Evolutionary conservation across 2,113 vertebrate genomes (phyloP).

Genomic region (Acanthochromis polyacanthus): DNA sequence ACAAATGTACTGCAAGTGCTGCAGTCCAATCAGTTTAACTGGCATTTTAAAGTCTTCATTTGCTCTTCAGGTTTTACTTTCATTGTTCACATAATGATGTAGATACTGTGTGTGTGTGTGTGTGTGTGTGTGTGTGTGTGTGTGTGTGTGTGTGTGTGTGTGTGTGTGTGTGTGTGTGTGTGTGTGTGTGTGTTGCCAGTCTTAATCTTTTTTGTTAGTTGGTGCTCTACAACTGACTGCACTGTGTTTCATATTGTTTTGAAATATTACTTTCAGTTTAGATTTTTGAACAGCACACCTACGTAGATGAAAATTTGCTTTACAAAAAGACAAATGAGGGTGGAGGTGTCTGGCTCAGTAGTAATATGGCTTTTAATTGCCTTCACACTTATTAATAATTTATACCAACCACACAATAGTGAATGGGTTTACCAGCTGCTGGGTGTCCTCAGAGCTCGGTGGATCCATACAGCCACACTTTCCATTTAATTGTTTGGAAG

Average conservation of each 20-base stretch:
- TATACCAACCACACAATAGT: slow-evolving; percentile 21
- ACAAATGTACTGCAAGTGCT: too few relatives aligned
- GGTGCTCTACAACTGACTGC: not conserved
- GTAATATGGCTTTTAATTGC: slow-evolving; percentile 45
- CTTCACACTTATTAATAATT: slow-evolving; percentile 39
- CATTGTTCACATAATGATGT: not conserved
- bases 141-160: not conserved
- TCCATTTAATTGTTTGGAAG: slow-evolving; percentile 41
- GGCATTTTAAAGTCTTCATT: not conserved
- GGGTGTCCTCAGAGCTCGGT: slow-evolving; percentile 19
- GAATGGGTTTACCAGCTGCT: slow-evolving; percentile 42
- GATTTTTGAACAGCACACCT: not conserved
- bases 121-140: not conserved
- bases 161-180: not conserved
- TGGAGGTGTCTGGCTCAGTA: slow-evolving; percentile 15
- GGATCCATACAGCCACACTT: slow-evolving; percentile 27
- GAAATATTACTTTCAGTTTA: slow-evolving; percentile 31
- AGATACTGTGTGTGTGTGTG: too few relatives aligned
- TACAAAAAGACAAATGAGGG: slow-evolving; percentile 1
- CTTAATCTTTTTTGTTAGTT: slow-evolving; percentile 1
- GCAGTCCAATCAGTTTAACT: too few relatives aligned
- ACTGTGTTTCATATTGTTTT: slow-evolving; percentile 19
- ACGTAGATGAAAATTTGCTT: slow-evolving; percentile 3
- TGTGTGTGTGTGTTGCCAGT: not conserved
- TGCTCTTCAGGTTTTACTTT: not conserved